phyloP scores from a whole-genome alignment of 2,113 vertebrate species.

The Coreoperca whiteheadi region DNA sequence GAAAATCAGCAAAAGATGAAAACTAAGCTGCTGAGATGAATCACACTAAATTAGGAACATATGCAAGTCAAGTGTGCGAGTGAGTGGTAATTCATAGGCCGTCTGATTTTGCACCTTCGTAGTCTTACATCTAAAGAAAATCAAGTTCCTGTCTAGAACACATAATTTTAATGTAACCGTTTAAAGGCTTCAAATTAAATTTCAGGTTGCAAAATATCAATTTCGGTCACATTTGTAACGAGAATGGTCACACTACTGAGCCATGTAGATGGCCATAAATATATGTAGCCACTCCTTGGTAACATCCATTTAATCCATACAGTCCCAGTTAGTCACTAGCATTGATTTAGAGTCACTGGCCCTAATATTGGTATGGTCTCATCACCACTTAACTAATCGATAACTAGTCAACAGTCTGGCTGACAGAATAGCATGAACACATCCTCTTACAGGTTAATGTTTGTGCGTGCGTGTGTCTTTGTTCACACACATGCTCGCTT shows the following conservation, averaged over 20 bases:
- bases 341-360: slow-evolving; percentile 44
- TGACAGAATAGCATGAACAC: slow-evolving; percentile 8
- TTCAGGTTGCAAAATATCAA: slow-evolving; percentile 4
- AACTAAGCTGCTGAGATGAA: slow-evolving; percentile 26
- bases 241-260: background rate
- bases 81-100: slow-evolving; percentile 13
- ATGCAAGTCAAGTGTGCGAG: background rate
- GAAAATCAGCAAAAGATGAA: slow-evolving; percentile 23
- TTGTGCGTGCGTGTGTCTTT: background rate
- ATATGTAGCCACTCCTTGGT: slow-evolving; percentile 24
- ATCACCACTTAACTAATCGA: slow-evolving; percentile 62
- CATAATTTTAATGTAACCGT: slow-evolving; percentile 7
- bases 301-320: slow-evolving; percentile 60
- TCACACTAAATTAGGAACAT: slow-evolving; percentile 35
- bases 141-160: background rate
- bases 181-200: slow-evolving; percentile 2
- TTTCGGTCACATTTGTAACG: slow-evolving; percentile 20
- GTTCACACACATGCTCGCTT: background rate
- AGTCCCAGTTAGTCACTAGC: slow-evolving; percentile 45
- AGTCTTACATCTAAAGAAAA: slow-evolving; percentile 24
- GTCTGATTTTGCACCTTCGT: slow-evolving; percentile 13
- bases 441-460: slow-evolving; percentile 31
- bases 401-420: slow-evolving; percentile 46
- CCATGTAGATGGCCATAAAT: slow-evolving; percentile 13
- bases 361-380: slow-evolving; percentile 53